Evolutionary conservation across 2,113 vertebrate species (phyloP), one percentile per base, ranked within the genome.

Genomic region (Anolis carolinensis): DNA sequence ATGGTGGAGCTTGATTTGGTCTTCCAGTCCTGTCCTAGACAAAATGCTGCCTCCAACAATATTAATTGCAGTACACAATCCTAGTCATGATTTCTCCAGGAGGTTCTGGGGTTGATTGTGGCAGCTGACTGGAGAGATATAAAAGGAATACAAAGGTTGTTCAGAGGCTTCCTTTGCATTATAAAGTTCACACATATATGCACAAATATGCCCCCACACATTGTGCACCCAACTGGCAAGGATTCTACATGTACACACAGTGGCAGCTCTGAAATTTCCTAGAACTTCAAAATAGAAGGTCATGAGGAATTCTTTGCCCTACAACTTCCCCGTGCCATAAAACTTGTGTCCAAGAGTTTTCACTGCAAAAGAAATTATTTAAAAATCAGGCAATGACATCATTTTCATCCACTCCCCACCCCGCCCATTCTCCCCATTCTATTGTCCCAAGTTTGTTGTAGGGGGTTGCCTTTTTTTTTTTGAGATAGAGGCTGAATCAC

Each of bases 281-380:
- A 79, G 77, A 39, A 72, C 79, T 88, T 79, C 68, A 63, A 73
- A 81, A 14, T 30, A n/a, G 62, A 73, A 84, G 74, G 34, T 76
- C 82, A 67, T 59, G 25, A 39, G 65, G 73, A 48, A 77, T 34
- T n/a, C 18, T 30, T 79, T 68, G 39, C 39, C 55, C 67, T 92
- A 67, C 32, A 81, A 59, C 70, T 67, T 86, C 75, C 21, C 21
- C 44, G 67, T 84, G 89, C 87, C 88, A 90, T 72, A 86, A 88
- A 90, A 92, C 92, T 44, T 93, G 91, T 91, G 92, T 91, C 93
- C 89, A 93, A 91, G 91, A 91, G 91, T 94, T 94, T 90, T 93
- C 93, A 95, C 92, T 21, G 94, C 92, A 93, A 93, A 94, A 92
- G 90, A 92, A 83, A 79, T 27, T 11, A 74, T 92, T 89, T 94